Base-by-base conservation (phyloP, 2,113 vertebrate species). In the Amphiprion percula region DNA sequence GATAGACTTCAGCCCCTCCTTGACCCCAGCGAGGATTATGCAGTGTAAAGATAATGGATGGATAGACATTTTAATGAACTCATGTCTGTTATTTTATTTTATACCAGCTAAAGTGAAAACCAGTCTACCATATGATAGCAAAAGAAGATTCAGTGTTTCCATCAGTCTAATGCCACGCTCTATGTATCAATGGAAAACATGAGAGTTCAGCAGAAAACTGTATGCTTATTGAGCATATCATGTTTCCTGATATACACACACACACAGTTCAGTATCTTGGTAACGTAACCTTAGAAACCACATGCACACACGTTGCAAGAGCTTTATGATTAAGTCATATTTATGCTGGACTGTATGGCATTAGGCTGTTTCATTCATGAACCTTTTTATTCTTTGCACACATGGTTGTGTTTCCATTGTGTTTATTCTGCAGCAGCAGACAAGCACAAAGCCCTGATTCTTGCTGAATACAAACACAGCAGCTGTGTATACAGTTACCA, bases 401-500 rank as follows among this genome's bases (percentile, higher is more conserved):
- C 62, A 61, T 19, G 15, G 11, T 4, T 2, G 16, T 39, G 46
- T 77, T 28, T 70, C 30, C 33, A 37, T 39, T 49, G 60, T 33
- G 23, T 47, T 73, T 21, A 69, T 46, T 71, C 10, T 53, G 53
- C 33, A 60, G 55, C 49, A 30, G 68, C 44, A 71, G 49, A 52
- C 44, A 26, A 28, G 24, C 1, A 24, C 46, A 11, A 23, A 59
- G 44, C 52, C n/a, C 23, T 1, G 3, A 21, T 44, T 2, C 14
- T n/a, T 15, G 21, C 41, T 63, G 17, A 62, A 46, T 64, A 79
- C 24, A 8, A 41, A 64, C 24, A 53, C 23, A 50, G 61, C 54
- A 68, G 82, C 61, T 74, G 55, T 74, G 74, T 65, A 59, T 24
- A 67, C 1, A 72, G 28, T 12, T 5, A 50, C 23, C 47, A n/a